Evolutionary conservation across 1,140 invertebrate species (phyloP).

Genomic region (Bombyx mandarina): DNA sequence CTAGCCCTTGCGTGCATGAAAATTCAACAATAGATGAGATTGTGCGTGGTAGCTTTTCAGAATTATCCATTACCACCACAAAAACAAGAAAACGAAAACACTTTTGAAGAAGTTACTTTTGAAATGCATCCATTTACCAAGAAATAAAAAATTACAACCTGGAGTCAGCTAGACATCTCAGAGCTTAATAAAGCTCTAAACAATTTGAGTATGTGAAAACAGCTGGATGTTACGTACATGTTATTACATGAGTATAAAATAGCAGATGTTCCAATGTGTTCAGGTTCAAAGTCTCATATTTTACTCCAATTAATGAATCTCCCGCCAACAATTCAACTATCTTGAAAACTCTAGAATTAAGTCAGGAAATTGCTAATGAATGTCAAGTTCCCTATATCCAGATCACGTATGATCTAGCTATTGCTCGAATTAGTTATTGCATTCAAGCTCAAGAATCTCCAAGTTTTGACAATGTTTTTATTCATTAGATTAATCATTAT

Average conservation of each 20-base stretch:
- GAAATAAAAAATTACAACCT: neutral
- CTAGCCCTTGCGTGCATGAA: neutral
- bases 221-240: neutral
- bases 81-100: neutral
- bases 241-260: neutral
- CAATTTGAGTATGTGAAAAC: neutral
- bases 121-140: slow-evolving; percentile 1
- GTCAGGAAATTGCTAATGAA: too few relatives aligned
- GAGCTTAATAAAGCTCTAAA: neutral
- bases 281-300: slow-evolving; percentile 3
- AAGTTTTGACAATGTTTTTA: too few relatives aligned
- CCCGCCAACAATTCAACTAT: slow-evolving; percentile 3
- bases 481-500: too few relatives aligned
- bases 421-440: too few relatives aligned
- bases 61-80: neutral
- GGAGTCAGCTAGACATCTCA: neutral
- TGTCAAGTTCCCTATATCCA: too few relatives aligned
- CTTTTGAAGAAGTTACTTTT: slow-evolving; percentile 1
- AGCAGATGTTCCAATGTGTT: neutral
- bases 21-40: slow-evolving; percentile 1
- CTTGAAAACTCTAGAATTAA: slow-evolving; percentile 3
- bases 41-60: neutral
- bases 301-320: slow-evolving; percentile 5
- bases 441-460: too few relatives aligned
- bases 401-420: too few relatives aligned